Conservation (phyloP, 2,113 vertebrate species). For the Empidonax alnorum region DNA sequence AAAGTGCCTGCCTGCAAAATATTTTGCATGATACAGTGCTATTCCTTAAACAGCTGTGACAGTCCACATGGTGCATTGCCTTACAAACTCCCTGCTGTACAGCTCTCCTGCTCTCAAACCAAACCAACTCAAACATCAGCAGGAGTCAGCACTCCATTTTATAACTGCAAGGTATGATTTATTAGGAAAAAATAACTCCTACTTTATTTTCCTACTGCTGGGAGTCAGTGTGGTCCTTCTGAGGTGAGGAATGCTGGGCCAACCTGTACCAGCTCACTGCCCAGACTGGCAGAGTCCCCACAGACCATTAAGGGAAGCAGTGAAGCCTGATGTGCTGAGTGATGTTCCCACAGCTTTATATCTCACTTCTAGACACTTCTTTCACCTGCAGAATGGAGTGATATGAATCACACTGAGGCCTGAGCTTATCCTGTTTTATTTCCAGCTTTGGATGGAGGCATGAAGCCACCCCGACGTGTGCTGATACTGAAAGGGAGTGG, state of each 20-base stretch:
- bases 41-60: background rate
- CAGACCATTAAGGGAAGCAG: background rate
- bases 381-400: background rate
- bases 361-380: background rate
- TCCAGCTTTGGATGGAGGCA: background rate
- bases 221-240: background rate
- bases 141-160: background rate
- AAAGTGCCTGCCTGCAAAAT: background rate
- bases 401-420: background rate
- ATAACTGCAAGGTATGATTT: background rate
- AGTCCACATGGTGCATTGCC: background rate
- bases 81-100: background rate
- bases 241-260: background rate
- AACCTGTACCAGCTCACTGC: background rate
- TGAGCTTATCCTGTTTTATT: background rate
- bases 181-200: background rate
- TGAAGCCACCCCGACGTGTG: background rate
- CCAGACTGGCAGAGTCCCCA: background rate
- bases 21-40: background rate
- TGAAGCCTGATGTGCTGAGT: background rate
- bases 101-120: background rate
- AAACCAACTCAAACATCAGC: background rate
- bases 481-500: fast-evolving
- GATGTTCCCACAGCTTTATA: background rate
- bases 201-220: background rate